Base-by-base conservation (phyloP, 1,140 invertebrate species). In the Alviniconcha marisindica region DNA sequence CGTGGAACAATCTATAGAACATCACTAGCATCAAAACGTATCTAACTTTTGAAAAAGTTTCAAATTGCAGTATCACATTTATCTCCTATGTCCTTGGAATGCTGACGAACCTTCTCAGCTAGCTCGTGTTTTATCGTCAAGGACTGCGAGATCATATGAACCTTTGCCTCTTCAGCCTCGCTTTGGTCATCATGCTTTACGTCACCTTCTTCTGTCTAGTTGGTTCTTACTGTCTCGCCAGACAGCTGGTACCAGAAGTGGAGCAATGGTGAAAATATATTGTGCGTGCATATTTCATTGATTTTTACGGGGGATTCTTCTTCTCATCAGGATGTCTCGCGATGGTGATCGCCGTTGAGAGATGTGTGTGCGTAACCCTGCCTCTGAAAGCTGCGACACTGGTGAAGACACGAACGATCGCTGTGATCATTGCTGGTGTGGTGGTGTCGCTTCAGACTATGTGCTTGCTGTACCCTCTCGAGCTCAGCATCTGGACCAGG, bases 121-220 rank as follows among this genome's bases (percentile, higher is more conserved):
- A 10, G 0, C 31, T 77, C 3, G 76, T 77, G 44, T 77, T 77
- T 33, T 51, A 28, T 33, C 7, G 76, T 0, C 76, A 77, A 48
- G 76, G 76, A 14, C 48, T 77, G 44, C 40, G 76, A 36, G 76
- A 77, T n/a, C 76, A 48, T 12, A 77, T 77, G 76, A 77, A 77
- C 31, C 76, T 77, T 21, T 56, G 44, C 21, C 76, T 77, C 14
- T 77, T 77, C 76, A 33, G 76, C 21, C 76, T 77, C 15, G 48
- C 76, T 1, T 21, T 77, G 12, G 51, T 54, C n/a, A 48, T 54
- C 28, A 14, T 77, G n/a, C 44, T 77, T 3, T 77, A 31, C 15
- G 48, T 77, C 2, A 14, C n/a, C 21, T 24, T 54, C 10, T 36
- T 33, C 21, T 56, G 28, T 28, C 0, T 77, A 5, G 44, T 36